These are phyloP conservation scores for Coracopsis vasa DNA, from an alignment of 2,113 vertebrate species.

Conservation along the genomic window DNA sequence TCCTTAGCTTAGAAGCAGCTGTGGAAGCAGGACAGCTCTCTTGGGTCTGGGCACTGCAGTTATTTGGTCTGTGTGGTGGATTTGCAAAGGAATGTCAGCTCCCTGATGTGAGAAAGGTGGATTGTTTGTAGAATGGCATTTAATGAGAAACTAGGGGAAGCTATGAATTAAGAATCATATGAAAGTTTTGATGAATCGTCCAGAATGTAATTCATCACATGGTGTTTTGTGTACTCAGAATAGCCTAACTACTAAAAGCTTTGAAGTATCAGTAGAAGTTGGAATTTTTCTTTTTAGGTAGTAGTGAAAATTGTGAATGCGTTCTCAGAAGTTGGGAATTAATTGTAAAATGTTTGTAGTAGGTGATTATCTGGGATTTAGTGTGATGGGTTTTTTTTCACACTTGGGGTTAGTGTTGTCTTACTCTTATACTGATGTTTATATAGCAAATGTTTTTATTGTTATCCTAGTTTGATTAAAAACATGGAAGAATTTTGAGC, in stretches of 20 bases:
- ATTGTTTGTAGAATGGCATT: not conserved
- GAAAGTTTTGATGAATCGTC: not conserved
- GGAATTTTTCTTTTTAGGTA: not conserved
- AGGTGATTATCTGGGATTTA: not conserved
- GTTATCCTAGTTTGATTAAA: not conserved
- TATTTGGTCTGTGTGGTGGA: not conserved
- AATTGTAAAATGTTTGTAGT: not conserved
- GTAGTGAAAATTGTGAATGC: not conserved
- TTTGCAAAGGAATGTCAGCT: not conserved
- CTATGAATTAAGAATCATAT: not conserved
- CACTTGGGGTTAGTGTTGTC: not conserved
- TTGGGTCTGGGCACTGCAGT: not conserved
- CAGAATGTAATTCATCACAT: not conserved
- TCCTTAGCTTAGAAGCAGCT: not conserved
- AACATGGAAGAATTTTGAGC: not conserved
- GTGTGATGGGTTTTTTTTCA: not conserved
- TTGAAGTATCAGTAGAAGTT: not conserved
- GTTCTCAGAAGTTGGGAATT: not conserved
- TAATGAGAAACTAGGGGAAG: not conserved
- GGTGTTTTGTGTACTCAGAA: not conserved
- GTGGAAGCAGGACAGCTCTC: not conserved
- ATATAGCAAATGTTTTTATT: not conserved
- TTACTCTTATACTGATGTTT: not conserved
- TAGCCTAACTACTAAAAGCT: not conserved
- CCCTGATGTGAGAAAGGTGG: not conserved